These are phyloP conservation scores for Catagonus wagneri DNA, from an alignment of 2,113 vertebrate genomes.

Conservation along the genomic window DNA sequence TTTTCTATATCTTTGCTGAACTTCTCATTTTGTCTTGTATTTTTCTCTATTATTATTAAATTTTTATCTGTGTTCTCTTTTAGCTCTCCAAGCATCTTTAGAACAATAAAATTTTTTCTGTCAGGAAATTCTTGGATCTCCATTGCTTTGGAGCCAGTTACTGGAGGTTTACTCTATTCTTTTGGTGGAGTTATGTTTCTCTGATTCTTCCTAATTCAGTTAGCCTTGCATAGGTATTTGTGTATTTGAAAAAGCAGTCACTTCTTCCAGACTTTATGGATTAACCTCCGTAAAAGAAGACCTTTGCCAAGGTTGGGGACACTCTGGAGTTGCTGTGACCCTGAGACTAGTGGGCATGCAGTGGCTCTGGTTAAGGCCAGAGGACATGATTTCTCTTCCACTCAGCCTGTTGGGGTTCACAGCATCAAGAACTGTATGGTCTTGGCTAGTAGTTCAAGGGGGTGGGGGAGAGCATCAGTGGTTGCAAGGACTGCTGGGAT, in stretches of 20 bases:
- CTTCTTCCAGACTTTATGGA: background rate
- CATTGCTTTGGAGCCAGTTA: background rate
- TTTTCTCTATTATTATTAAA: background rate
- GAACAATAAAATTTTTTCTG: background rate
- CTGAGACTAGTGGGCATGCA: background rate
- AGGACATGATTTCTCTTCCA: background rate
- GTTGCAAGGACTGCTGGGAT: background rate
- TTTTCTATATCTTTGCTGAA: background rate
- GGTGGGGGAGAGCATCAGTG: background rate
- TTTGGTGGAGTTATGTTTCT: background rate
- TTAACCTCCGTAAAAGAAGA: background rate
- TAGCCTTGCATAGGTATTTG: background rate
- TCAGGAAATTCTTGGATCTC: background rate
- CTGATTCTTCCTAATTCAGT: background rate
- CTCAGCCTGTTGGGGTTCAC: background rate
- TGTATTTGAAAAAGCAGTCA: background rate
- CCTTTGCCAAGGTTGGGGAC: background rate
- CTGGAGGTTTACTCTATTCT: background rate
- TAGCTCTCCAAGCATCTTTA: background rate
- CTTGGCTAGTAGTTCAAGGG: background rate
- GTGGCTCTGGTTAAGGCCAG: rapidly evolving
- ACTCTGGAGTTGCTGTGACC: background rate
- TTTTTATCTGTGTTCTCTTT: background rate
- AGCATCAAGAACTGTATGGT: background rate
- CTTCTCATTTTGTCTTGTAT: background rate